Evolutionary conservation across 1,140 invertebrate genomes (phyloP), one percentile per base, ranked within the genome.

Genomic region (Papilio xuthus): DNA sequence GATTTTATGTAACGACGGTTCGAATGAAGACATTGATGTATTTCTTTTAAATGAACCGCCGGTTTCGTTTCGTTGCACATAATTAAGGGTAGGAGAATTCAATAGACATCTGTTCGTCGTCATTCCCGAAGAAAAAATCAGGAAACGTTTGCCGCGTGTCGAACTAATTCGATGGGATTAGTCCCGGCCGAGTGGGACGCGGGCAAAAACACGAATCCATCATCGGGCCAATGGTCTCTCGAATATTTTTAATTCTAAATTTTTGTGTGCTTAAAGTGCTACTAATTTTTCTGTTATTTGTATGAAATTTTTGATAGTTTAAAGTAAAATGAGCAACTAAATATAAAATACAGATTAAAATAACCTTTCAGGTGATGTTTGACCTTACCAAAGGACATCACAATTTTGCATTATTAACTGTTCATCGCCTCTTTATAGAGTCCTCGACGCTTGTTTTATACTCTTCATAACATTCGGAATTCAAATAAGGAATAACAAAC

Each of bases 181-280:
- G 82, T 83, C 63, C 53, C 78, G 79, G 20, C 42, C 12, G 41
- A 73, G 78, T 69, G 53, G 82, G 83, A 87, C 85, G 88, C 90
- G 89, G 83, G 86, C 89, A 93, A 93, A 93, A 92, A 93, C 85
- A 44, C 23, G 78, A 88, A 92, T 93, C 86, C 85, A 93, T 92
- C 91, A 93, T 85, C 83, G 81, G 74, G 77, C 67, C 78, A 78
- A 82, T 81, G 67, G 79, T 77, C 80, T 74, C 47, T 44, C 41
- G 80, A 84, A 75, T 85, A 85, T 88, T 88, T 89, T 84, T 86
- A 84, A 85, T 83, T 80, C 79, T 18, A 8, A 44, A n/a, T 76
- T 50, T 53, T 37, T 37, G 26, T 63, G 4, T 74, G 41, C 53
- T 15, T 41, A 41, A 41, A 53, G 18, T 53, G 20, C 50, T 47